Conservation (phyloP, 2,113 vertebrate species). For the Sylvietta virens region DNA sequence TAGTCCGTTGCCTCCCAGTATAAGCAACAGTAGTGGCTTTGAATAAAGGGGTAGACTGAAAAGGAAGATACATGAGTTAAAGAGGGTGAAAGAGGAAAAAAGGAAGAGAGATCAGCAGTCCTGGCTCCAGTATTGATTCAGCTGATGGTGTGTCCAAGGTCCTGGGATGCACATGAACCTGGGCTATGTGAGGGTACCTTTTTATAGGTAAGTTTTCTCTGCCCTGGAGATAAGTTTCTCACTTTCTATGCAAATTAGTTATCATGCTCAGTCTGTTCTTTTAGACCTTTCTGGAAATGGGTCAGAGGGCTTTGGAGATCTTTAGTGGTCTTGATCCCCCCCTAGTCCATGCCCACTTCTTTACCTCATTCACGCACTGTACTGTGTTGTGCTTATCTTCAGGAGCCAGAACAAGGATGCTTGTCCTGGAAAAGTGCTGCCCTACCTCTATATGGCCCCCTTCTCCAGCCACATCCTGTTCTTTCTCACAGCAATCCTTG, state of each 20-base stretch:
- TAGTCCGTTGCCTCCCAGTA: neutral
- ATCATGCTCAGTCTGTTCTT: neutral
- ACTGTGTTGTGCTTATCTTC: neutral
- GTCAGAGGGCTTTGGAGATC: neutral
- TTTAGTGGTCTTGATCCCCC: neutral
- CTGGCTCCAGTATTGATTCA: neutral
- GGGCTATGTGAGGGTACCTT: neutral
- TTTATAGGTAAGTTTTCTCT: neutral
- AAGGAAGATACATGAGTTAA: neutral
- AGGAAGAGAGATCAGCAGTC: neutral
- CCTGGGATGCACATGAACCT: neutral
- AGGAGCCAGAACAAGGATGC: neutral
- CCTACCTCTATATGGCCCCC: neutral
- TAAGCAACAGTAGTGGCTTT: neutral
- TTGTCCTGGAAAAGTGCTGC: neutral
- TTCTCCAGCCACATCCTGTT: neutral
- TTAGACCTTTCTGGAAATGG: neutral
- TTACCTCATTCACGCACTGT: neutral
- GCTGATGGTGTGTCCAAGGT: neutral
- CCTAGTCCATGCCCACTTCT: accelerated
- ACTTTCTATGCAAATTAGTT: neutral
- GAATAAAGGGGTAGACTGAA: neutral
- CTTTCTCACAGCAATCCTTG: neutral
- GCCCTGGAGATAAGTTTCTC: neutral
- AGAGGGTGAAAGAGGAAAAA: neutral